These are phyloP conservation scores for Nysson spinosus DNA, from an alignment of 2,888 invertebrate species.

Conservation along the genomic window DNA sequence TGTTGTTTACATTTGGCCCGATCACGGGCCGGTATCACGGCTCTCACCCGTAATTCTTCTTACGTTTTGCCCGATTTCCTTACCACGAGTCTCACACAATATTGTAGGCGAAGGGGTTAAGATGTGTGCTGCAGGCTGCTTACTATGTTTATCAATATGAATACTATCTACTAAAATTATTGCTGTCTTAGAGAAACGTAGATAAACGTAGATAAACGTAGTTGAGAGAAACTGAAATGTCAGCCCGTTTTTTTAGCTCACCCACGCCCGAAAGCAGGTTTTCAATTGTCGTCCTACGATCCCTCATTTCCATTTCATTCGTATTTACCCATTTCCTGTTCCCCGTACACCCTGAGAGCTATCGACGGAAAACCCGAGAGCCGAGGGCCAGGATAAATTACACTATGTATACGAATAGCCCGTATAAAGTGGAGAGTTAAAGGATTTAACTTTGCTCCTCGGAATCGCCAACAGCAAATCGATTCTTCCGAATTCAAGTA, in stretches of 20 bases:
- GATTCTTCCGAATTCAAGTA: slow-evolving; percentile 17
- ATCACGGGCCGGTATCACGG: too few species aligned
- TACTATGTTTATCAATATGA: too few species aligned
- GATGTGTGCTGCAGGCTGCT: too few species aligned
- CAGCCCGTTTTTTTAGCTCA: background rate
- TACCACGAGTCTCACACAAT: too few species aligned
- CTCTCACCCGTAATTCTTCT: too few species aligned
- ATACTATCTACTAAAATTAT: too few species aligned
- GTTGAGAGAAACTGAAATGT: too few species aligned
- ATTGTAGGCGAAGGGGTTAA: too few species aligned
- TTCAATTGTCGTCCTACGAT: slow-evolving; percentile 12
- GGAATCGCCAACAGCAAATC: slow-evolving; percentile 15
- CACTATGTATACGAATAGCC: background rate
- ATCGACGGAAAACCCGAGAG: slow-evolving; percentile 18
- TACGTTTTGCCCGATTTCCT: too few species aligned
- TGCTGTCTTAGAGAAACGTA: too few species aligned
- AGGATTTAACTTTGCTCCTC: slow-evolving; percentile 2
- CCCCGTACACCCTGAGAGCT: background rate
- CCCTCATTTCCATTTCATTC: slow-evolving; percentile 26
- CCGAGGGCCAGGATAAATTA: slow-evolving; percentile 25
- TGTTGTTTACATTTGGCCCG: too few species aligned
- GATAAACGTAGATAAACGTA: too few species aligned
- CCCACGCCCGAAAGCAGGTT: background rate
- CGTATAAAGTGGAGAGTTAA: slow-evolving; percentile 7
- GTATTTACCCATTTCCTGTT: slow-evolving; percentile 3